These are phyloP conservation scores for silkworm (Bombyx mori) DNA, from an alignment of 1,140 invertebrate genomes.

Conservation along the genomic window ASM3026992v2 NC_085113.1:484501-485000, in stretches of 20 bases:
- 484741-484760: slow-evolving; percentile 47
- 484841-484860: no score
- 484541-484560: background rate
- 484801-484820: no score
- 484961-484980: no score
- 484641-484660: slow-evolving; percentile 19
- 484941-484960: no score
- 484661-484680: slow-evolving; percentile 27
- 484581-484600: slow-evolving; percentile 22
- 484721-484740: slow-evolving; percentile 45
- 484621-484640: slow-evolving; percentile 35
- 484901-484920: no score
- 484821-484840: no score
- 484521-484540: background rate
- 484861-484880: no score
- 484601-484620: slow-evolving; percentile 37
- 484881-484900: no score
- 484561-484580: slow-evolving; percentile 33
- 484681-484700: slow-evolving; percentile 35
- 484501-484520: background rate
- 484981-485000: no score
- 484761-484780: background rate
- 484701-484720: slow-evolving; percentile 33
- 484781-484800: no score
- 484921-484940: no score